A percentile compares a stretch with the other conserved stretches of the same genome.
Conservation (phyloP, 2,113 vertebrate genomes). For the Xenus cinereus region DNA sequence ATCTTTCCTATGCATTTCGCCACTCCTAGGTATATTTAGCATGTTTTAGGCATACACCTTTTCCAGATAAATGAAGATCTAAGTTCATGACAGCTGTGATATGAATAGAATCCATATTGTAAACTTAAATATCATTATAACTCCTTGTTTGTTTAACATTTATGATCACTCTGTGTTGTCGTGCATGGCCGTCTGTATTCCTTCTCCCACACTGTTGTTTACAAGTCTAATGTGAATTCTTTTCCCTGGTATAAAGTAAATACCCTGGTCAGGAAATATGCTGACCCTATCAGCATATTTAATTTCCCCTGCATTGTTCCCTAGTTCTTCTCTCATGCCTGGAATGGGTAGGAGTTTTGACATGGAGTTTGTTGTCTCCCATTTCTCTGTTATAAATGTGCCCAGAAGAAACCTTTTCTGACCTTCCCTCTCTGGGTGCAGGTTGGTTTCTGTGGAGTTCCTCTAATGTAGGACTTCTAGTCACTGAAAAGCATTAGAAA, state of each 20-base stretch:
- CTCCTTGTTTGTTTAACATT: constrained; percentile 8
- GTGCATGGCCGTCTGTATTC: background rate
- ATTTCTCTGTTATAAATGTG: background rate
- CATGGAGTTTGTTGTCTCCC: background rate
- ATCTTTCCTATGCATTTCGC: background rate
- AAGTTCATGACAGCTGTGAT: background rate
- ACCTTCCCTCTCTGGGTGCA: background rate
- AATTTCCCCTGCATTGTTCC: background rate
- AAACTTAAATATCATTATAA: background rate
- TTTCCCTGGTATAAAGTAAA: background rate
- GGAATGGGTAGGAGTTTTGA: background rate
- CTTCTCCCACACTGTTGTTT: constrained; percentile 9
- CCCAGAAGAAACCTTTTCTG: background rate
- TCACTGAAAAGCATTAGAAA: constrained; percentile 27
- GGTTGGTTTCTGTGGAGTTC: background rate
- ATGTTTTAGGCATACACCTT: background rate
- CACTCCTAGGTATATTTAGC: background rate
- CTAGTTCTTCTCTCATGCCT: background rate
- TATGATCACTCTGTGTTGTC: background rate
- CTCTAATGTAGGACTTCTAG: background rate
- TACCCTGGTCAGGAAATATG: no score
- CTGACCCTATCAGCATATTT: background rate
- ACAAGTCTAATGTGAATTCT: background rate
- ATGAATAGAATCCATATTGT: background rate
- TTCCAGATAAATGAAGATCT: background rate